Evolutionary conservation across 2,888 invertebrate species (phyloP), one percentile per base, ranked within the genome.

Genomic region (Pseudococcus jackbeardsleyi): DNA sequence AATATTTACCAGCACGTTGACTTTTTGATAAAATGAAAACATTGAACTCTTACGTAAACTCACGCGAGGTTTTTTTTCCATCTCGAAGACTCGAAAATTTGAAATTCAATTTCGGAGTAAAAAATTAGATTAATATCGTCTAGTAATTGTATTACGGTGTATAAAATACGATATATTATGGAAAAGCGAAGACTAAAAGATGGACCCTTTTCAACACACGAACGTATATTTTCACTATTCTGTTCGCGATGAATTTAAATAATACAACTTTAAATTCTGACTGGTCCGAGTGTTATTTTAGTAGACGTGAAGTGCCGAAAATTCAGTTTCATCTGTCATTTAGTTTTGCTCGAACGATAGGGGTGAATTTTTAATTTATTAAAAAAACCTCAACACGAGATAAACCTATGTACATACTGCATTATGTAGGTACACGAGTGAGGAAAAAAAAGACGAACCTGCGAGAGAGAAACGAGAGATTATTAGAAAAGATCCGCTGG

Each of bases 291-390:
- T 72, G 72, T 72, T 72, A 72, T 72, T 72, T 72, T 72, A 72
- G 72, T 72, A 72, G 33, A 72, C 72, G 17, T 33, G 72, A 72
- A 39, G 72, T 72, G 72, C 72, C 72, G 72, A 72, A 72, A 72
- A 72, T 72, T 72, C 72, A 33, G 72, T 33, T 72, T 72, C 72
- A 72, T 72, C 72, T 72, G 72, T 72, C 72, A 72, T 72, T 72
- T 72, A 72, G 72, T 72, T 72, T 72, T 72, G 72, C 72, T 72
- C 72, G 72, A 72, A 33, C 26, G 72, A 72, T 72, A 72, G 72
- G 72, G 72, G 72, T 72, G 72, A 72, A 72, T 72, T 72, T 42
- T 72, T 72, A 72, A 72, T 72, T 72, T 72, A 72, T 72, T 72
- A 72, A 72, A 72, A 64, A 72, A 72, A 72, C 72, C 72, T 72